Conservation (phyloP, 1,140 invertebrate genomes). For the Grapholita molesta region DNA sequence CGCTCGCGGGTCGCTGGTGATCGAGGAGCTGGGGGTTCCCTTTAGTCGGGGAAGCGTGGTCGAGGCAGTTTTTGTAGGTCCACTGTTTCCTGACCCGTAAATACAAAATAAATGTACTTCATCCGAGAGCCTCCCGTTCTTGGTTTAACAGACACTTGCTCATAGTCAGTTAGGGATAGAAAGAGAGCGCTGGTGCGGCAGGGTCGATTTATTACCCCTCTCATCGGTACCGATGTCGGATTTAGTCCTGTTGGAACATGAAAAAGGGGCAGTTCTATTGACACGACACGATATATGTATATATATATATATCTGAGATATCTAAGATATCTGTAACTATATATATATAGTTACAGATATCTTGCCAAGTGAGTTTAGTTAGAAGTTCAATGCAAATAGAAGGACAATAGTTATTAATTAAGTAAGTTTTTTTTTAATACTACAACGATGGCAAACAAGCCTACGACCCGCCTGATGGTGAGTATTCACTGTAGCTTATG, state of each 20-base stretch:
- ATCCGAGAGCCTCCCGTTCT: not conserved
- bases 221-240: slow-evolving; percentile 10
- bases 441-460: too few relatives aligned
- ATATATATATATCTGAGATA: too few relatives aligned
- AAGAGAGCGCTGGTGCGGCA: slow-evolving; percentile 36
- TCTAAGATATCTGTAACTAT: not conserved
- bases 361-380: not conserved
- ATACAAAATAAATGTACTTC: not conserved
- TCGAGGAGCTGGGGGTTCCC: slow-evolving; percentile 44
- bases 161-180: not conserved
- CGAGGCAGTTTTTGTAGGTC: not conserved
- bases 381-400: not conserved
- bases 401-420: not conserved
- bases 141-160: not conserved
- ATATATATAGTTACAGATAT: not conserved
- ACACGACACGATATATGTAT: not conserved
- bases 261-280: not conserved
- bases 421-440: too few relatives aligned
- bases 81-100: not conserved
- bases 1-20: slow-evolving; percentile 50
- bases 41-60: not conserved
- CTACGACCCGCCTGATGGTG: too few relatives aligned
- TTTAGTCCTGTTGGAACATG: slow-evolving; percentile 2
- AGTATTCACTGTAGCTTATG: too few relatives aligned
- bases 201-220: slow-evolving; percentile 45